phyloP scores from a whole-genome alignment of 2,797 vertebrate species.

The Yasuhikotakia modesta region DNA sequence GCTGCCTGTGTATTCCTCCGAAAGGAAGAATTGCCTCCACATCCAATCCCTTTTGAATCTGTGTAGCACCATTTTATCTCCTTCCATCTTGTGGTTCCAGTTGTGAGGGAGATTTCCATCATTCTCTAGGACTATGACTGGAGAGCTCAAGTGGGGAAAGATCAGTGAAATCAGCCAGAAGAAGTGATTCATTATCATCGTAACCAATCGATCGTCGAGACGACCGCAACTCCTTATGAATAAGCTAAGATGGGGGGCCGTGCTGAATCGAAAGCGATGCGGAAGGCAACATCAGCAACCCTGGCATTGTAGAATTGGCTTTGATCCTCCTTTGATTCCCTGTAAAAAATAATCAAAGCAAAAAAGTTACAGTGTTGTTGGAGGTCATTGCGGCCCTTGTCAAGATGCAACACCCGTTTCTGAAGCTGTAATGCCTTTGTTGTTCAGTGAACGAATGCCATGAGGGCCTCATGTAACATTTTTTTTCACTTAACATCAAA shows the following conservation, averaged over 20 bases:
- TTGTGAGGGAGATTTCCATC: slow-evolving; percentile 54
- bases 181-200: slow-evolving; percentile 61
- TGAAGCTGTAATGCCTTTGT: slow-evolving; percentile 44
- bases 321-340: slow-evolving; percentile 58
- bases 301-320: slow-evolving; percentile 59
- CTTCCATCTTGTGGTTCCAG: slow-evolving; percentile 57
- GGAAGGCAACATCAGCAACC: slow-evolving; percentile 53
- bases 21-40: slow-evolving; percentile 89
- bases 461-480: slow-evolving; percentile 1
- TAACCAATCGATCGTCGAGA: slow-evolving; percentile 56
- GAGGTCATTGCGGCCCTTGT: slow-evolving; percentile 52
- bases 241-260: slow-evolving; percentile 56
- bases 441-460: slow-evolving; percentile 14
- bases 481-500: slow-evolving; percentile 35
- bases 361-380: slow-evolving; percentile 41
- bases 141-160: slow-evolving; percentile 50
- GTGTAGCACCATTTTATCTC: slow-evolving; percentile 70
- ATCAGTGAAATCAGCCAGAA: slow-evolving; percentile 59
- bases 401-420: slow-evolving; percentile 39
- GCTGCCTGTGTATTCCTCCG: slow-evolving; percentile 84
- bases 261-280: slow-evolving; percentile 47
- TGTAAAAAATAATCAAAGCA: slow-evolving; percentile 54
- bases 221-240: slow-evolving; percentile 48
- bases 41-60: slow-evolving; percentile 85
- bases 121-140: slow-evolving; percentile 51